Evolutionary conservation across 2,888 invertebrate genomes (phyloP), one percentile per base, ranked within the genome.

Genomic region (Tachina grossa): DNA sequence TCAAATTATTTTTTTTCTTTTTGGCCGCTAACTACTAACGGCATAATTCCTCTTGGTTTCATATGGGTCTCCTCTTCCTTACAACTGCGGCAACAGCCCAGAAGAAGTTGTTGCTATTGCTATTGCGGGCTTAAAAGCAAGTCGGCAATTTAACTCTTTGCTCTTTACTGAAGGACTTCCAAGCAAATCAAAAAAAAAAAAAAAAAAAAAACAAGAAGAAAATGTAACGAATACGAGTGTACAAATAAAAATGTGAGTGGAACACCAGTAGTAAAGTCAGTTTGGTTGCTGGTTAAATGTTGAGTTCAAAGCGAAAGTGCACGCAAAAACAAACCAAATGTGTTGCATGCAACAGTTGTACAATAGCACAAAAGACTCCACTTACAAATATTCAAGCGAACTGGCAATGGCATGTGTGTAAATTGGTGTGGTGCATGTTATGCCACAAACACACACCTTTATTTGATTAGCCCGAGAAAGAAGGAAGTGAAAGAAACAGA

Each of bases 1-100:
- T 72, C 11, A 49, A 49, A 13, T 65, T 43, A 31, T 9, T 16
- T 16, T 16, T 57, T 80, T 72, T 72, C 75, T 47, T 51, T 78
- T 43, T 78, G 65, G 83, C 85, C 85, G 85, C 83, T 83, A 83
- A 80, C 76, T 72, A 83, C 61, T 85, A 85, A 85, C 85, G 85
- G 85, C 72, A 85, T 85, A 79, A 79, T 83, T 78, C 59, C 83
- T 83, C 47, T 77, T 68, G 72, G 72, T 83, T 80, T 57, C 74
- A n/a, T 76, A 19, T 66, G 19, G 57, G 45, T 72, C 57, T 66
- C 66, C 72, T 79, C 61, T 71, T 85, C 22, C 31, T 39, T 57
- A 69, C 55, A 49, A 66, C 45, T 41, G 31, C 47, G 19, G 31
- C 66, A 22, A 47, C 57, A 78, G 43, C 19, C 66, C 76, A 47